Conservation (phyloP, 1,140 invertebrate genomes). For the Muscidifurax raptorellus region DNA sequence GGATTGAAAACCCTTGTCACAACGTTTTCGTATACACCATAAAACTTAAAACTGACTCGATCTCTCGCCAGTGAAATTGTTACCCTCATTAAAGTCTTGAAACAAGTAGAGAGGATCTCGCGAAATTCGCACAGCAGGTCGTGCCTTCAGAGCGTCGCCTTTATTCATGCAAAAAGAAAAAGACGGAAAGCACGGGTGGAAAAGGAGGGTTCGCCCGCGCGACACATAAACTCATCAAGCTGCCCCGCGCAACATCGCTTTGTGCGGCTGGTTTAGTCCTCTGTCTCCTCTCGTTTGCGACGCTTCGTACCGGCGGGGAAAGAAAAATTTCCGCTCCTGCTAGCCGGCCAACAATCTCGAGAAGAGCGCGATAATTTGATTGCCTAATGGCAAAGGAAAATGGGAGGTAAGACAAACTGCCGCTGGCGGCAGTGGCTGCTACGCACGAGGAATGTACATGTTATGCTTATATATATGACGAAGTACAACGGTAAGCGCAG, state of each 20-base stretch:
- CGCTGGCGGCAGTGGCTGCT: neutral
- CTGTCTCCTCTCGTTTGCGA: conserved; percentile 46
- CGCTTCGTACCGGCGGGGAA: conserved; percentile 37
- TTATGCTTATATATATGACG: neutral
- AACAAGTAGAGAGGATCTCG: neutral
- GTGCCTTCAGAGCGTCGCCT: conserved; percentile 6
- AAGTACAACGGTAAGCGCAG: neutral
- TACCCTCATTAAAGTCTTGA: neutral
- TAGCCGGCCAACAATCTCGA: conserved; percentile 56
- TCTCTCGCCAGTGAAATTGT: neutral
- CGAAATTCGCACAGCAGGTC: neutral
- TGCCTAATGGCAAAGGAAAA: conserved; percentile 61
- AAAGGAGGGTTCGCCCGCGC: neutral
- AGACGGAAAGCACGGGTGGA: neutral
- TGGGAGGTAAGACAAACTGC: conserved; percentile 52
- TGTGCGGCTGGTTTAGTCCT: conserved; percentile 50
- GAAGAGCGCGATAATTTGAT: conserved; percentile 64
- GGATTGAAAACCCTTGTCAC: neutral
- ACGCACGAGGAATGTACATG: neutral
- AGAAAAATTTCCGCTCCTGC: conserved; percentile 57
- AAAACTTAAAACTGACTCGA: neutral
- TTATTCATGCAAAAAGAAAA: conserved; percentile 34
- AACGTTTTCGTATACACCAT: neutral
- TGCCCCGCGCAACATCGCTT: neutral
- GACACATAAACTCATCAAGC: conserved; percentile 26